phyloP scores from a whole-genome alignment of 2,797 vertebrate genomes.

The Gymnodraco acuticeps region DNA sequence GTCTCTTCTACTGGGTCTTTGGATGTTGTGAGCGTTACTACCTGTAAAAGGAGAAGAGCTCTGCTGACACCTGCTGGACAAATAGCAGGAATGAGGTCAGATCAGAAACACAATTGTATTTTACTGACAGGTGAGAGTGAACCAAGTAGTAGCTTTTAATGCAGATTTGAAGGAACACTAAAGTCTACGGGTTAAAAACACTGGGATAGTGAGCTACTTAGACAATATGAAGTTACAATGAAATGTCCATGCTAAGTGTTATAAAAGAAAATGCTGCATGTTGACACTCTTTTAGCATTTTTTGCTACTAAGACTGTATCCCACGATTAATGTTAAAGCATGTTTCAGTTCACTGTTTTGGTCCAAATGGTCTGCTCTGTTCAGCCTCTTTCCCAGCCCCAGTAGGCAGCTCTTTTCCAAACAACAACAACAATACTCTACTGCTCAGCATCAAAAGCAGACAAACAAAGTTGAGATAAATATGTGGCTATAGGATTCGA shows the following conservation, averaged over 20 bases:
- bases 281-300: too few relatives aligned
- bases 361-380: background rate
- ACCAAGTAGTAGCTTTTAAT: background rate
- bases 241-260: background rate
- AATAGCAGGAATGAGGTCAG: background rate
- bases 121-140: background rate
- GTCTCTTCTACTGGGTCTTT: background rate
- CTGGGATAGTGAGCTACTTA: too few relatives aligned
- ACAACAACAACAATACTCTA: background rate
- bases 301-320: too few relatives aligned
- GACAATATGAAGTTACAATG: background rate
- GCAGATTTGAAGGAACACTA: background rate
- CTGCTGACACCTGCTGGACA: conserved; percentile 69
- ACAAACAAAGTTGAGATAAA: background rate
- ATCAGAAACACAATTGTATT: background rate
- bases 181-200: background rate
- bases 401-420: background rate
- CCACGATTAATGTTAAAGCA: too few relatives aligned
- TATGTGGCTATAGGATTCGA: too few relatives aligned
- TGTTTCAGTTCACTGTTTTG: background rate
- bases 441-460: background rate
- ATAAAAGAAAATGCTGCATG: background rate
- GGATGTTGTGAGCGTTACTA: background rate
- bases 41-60: conserved; percentile 33
- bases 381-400: background rate